These are phyloP conservation scores for Neoascia interrupta DNA, from an alignment of 2,888 invertebrate genomes.

Conservation along the genomic window DNA sequence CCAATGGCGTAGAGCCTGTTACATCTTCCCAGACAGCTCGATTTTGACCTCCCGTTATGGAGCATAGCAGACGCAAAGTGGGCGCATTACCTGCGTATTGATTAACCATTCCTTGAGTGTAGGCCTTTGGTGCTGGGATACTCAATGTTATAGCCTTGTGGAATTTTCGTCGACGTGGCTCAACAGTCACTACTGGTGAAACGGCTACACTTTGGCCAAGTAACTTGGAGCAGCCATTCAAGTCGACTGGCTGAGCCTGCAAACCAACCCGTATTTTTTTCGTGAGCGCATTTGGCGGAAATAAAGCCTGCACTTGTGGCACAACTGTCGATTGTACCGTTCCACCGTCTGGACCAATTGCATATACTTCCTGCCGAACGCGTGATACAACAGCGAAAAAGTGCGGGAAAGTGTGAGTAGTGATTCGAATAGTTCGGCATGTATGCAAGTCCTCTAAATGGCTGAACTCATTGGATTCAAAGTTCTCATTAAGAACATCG, in stretches of 20 bases:
- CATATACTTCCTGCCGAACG: slow-evolving; percentile 97
- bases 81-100: slow-evolving; percentile 90
- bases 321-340: slow-evolving; percentile 97
- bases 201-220: slow-evolving; percentile 98
- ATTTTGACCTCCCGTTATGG: slow-evolving; percentile 97
- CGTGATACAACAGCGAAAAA: slow-evolving; percentile 98
- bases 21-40: slow-evolving; percentile 99
- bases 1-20: slow-evolving; percentile 97
- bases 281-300: slow-evolving; percentile 97
- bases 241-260: slow-evolving; percentile 96
- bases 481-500: slow-evolving; percentile 93
- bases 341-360: slow-evolving; percentile 98
- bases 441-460: slow-evolving; percentile 92
- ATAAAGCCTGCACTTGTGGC: slow-evolving; percentile 90
- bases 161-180: slow-evolving; percentile 98
- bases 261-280: slow-evolving; percentile 99
- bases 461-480: slow-evolving; percentile 85
- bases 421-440: slow-evolving; percentile 93
- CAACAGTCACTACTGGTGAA: slow-evolving; percentile 98
- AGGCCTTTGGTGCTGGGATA: slow-evolving; percentile 90
- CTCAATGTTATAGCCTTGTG: slow-evolving; percentile 98
- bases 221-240: slow-evolving; percentile 90
- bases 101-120: slow-evolving; percentile 87
- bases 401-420: slow-evolving; percentile 98
- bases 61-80: slow-evolving; percentile 94